Base-by-base conservation (phyloP, 1,140 invertebrate genomes). In the Eufriesea mexicana region DNA sequence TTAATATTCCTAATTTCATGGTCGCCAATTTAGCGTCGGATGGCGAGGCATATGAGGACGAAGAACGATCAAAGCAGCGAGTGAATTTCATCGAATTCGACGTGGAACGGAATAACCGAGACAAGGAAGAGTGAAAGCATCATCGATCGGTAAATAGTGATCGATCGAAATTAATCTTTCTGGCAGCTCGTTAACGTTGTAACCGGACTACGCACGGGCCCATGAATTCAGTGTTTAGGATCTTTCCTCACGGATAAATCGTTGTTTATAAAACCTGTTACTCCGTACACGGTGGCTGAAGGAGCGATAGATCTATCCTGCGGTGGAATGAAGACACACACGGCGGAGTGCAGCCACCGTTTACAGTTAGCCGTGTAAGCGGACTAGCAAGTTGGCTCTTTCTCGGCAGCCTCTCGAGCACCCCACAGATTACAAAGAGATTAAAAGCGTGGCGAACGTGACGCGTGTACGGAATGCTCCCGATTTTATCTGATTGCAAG, bases 381-480 rank as follows among this genome's bases (percentile, higher is more conserved):
- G 28, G 28, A 74, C 47, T 18, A 80, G 68, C 25, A 28, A n/a
- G 71, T 49, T 70, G 54, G 20, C n/a, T 84, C 51, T 57, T 79
- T 59, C 54, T 55, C 47, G 68, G 12, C 62, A 47, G 47, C 35
- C 66, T 81, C 78, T 35, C 42, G 47, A 54, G 42, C 54, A 54
- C 54, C 28, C 62, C 70, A 35, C n/a, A 55, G 83, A 81, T 84
- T 81, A 80, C 78, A 28, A 57, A 61, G 47, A 75, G 79, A 83
- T 75, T 81, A 62, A 81, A 74, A 61, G 45, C 71, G 55, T 55
- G 71, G 70, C 47, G 78, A 73, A 81, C 83, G 83, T 81, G 83
- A 84, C 78, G 83, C 71, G 83, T 75, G 78, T 84, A 81, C 78
- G 55, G 71, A 74, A 84, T 84, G 62, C 78, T 79, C 54, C 49